Base-by-base conservation (phyloP, 2,888 invertebrate genomes). In the Lithophane semibrunnea region DNA sequence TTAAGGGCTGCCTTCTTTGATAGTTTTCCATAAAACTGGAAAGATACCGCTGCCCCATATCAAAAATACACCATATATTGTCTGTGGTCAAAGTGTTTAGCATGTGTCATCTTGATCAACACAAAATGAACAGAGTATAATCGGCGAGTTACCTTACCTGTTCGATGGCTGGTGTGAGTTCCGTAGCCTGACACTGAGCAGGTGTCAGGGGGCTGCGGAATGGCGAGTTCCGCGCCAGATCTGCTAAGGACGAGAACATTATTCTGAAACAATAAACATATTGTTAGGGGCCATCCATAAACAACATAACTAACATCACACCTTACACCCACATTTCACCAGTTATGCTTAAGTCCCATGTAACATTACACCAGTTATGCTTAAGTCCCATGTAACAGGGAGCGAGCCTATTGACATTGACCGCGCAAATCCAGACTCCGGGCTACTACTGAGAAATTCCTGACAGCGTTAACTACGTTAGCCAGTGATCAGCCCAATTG, bases 211-310 rank as follows among this genome's bases (percentile, higher is more conserved):
- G 97, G 85, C 97, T 96, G 90, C 97, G 97, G 96, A 98, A 97
- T 74, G 97, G 97, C 87, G 97, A 97, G 93, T 97, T 97, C 94
- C 97, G 97, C 90, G 97, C 97, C 92, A 96, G 95, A 87, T 97
- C 97, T 92, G 97, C 86, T 79, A 97, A 91, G 91, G 97, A 97
- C 92, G 97, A 97, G 93, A 97, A 97, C 97, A 97, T 97, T 92
- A 91, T 95, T 92, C 95, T 95, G 93, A 3, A 88, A 86, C 82
- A 88, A 83, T 2, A 60, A 9, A 24, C 4, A n/a, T 7, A 63
- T 16, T 21, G 5, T 60, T 29, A 54, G 13, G 8, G 8, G 18
- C 18, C 52, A 52, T 7, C 52, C 18, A 16, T 49, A 16, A 18
- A 18, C 16, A 16, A 18, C 16, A 7, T 49, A 49, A 49, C 16